Conservation (phyloP, 2,113 vertebrate species). For the Puffinus mauretanicus region DNA sequence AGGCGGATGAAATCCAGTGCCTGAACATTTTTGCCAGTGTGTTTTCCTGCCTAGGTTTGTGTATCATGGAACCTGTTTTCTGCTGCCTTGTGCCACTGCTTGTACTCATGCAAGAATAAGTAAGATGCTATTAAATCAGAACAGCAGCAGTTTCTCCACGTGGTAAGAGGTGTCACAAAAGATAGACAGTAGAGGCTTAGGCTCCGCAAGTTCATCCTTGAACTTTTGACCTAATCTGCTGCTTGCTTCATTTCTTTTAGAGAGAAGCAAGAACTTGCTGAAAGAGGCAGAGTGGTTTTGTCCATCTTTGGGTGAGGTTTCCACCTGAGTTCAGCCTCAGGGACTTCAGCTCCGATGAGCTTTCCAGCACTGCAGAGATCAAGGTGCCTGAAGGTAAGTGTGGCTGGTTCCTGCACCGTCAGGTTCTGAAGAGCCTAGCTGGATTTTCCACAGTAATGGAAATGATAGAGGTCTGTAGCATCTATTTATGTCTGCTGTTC, state of each 20-base stretch:
- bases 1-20: neutral
- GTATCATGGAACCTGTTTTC: neutral
- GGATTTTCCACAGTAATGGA: neutral
- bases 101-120: neutral
- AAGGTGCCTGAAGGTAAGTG: neutral
- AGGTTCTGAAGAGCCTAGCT: neutral
- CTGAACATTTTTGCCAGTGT: neutral
- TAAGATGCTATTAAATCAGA: neutral
- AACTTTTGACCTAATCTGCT: neutral
- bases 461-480: neutral
- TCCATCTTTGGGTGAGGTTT: conserved; percentile 39
- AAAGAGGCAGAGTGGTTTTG: neutral
- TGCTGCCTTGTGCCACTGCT: neutral
- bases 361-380: conserved; percentile 67
- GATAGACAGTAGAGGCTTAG: neutral
- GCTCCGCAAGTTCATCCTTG: neutral
- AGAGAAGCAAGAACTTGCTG: neutral
- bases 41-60: neutral
- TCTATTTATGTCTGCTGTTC: neutral
- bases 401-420: neutral
- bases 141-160: neutral
- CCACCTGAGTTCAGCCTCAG: conserved; percentile 76
- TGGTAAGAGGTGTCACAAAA: neutral
- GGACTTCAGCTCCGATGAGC: conserved; percentile 73
- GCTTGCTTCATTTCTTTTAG: neutral